Conservation (phyloP, 1,140 invertebrate species). For the Oncopodura yosiiana region DNA sequence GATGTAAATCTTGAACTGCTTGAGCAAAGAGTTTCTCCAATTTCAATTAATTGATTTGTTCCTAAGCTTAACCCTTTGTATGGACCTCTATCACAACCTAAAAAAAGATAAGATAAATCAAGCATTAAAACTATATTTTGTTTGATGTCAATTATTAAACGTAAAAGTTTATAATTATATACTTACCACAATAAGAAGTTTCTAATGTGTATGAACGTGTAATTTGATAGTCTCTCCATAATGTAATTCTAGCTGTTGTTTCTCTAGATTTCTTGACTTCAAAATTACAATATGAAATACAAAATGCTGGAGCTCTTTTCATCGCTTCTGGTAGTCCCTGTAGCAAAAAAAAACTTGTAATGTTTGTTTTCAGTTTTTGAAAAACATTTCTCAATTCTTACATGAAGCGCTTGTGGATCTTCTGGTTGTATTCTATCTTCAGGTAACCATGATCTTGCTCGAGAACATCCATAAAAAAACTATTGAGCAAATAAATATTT, state of each 20-base stretch:
- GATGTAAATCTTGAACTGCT: conserved; percentile 14
- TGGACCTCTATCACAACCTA: too few relatives aligned
- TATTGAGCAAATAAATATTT: too few relatives aligned
- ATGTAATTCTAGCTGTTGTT: conserved; percentile 69
- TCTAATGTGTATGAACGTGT: conserved; percentile 73
- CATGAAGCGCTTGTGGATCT: conserved; percentile 40
- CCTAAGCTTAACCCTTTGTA: conserved; percentile 25
- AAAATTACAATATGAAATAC: conserved; percentile 63
- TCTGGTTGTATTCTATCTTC: conserved; percentile 40
- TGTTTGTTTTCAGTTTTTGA: neutral
- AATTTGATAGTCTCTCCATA: conserved; percentile 74
- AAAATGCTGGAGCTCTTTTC: conserved; percentile 59
- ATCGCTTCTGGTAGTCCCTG: conserved; percentile 54
- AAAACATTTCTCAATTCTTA: conserved; percentile 29
- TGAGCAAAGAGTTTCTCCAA: conserved; percentile 26
- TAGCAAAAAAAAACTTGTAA: too few relatives aligned
- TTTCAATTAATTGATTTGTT: conserved; percentile 24
- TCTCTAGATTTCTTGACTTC: conserved; percentile 66
- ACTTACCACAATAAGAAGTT: conserved; percentile 75
- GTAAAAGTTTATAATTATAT: too few relatives aligned
- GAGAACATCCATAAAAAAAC: conserved; percentile 78
- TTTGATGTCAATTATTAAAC: too few relatives aligned
- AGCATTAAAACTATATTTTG: too few relatives aligned
- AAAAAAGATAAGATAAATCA: too few relatives aligned
- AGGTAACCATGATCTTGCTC: conserved; percentile 27